phyloP scores from a whole-genome alignment of 2,888 invertebrate genomes.

The Eudemis profundana region DNA sequence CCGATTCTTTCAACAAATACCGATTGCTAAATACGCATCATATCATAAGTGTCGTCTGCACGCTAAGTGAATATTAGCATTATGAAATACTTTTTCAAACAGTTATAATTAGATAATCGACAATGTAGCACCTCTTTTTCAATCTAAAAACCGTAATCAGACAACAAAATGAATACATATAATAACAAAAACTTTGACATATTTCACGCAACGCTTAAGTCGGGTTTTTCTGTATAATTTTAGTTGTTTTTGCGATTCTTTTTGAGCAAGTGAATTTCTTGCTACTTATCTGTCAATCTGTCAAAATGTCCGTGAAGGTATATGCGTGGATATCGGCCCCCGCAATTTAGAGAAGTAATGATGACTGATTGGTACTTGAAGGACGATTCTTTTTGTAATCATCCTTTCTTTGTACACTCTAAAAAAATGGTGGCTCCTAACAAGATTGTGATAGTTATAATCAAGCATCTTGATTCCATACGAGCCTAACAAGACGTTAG shows the following conservation, averaged over 20 bases:
- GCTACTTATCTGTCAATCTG: constrained; percentile 7
- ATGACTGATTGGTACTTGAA: no score
- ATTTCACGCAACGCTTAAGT: constrained; percentile 19
- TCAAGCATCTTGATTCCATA: no score
- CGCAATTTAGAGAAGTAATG: no score
- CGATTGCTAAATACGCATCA: not conserved
- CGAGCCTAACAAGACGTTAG: no score
- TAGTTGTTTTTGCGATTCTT: not conserved
- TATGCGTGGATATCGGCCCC: no score
- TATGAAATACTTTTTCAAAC: constrained; percentile 8
- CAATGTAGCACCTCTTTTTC: not conserved
- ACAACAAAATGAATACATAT: not conserved
- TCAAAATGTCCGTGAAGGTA: no score
- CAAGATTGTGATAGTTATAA: no score
- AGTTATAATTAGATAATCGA: constrained; percentile 6
- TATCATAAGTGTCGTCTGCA: not conserved
- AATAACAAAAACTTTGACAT: not conserved
- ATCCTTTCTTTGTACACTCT: no score
- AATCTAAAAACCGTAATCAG: not conserved
- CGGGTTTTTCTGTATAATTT: not conserved
- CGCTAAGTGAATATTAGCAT: constrained; percentile 5
- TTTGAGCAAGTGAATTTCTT: not conserved
- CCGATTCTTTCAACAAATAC: not conserved
- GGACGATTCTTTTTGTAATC: no score
- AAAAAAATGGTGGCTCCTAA: no score